phyloP scores from a whole-genome alignment of 2,113 vertebrate species.

The Xiphophorus maculatus region DNA sequence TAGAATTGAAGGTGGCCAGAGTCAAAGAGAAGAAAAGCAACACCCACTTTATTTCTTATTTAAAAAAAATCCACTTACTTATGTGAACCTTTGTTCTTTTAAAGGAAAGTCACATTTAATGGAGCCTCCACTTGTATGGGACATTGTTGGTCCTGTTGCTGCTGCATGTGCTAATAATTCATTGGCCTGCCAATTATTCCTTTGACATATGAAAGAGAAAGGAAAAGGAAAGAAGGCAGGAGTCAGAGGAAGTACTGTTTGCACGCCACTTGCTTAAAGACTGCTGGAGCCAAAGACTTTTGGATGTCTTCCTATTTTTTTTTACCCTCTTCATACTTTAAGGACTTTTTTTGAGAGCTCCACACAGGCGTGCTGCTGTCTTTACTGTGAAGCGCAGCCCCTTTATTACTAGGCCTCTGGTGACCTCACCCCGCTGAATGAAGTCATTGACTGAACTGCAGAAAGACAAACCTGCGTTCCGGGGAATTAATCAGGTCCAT shows the following conservation, averaged over 20 bases:
- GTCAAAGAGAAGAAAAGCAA: conserved; percentile 40
- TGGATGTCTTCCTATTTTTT: conserved; percentile 63
- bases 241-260: conserved; percentile 54
- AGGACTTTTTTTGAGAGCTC: conserved; percentile 61
- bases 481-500: conserved; percentile 92
- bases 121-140: conserved; percentile 48
- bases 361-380: conserved; percentile 78
- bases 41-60: conserved; percentile 45
- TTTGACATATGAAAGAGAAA: conserved; percentile 54
- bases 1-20: conserved; percentile 53
- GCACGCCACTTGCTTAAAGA: conserved; percentile 61
- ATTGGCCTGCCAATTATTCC: conserved; percentile 75
- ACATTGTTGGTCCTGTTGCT: conserved; percentile 62
- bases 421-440: conserved; percentile 92
- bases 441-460: conserved; percentile 89
- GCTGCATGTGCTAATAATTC: conserved; percentile 73
- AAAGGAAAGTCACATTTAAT: conserved; percentile 70
- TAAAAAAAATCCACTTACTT: conserved; percentile 57
- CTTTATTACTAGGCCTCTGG: conserved; percentile 88
- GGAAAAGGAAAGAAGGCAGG: conserved; percentile 48
- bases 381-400: conserved; percentile 86
- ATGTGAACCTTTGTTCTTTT: conserved; percentile 65
- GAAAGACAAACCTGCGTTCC: conserved; percentile 90
- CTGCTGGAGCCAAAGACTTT: conserved; percentile 72
- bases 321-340: conserved; percentile 53